Evolutionary conservation across 2,888 invertebrate species (phyloP), one percentile per base, ranked within the genome.

Genomic region (Pteria penguin): DNA sequence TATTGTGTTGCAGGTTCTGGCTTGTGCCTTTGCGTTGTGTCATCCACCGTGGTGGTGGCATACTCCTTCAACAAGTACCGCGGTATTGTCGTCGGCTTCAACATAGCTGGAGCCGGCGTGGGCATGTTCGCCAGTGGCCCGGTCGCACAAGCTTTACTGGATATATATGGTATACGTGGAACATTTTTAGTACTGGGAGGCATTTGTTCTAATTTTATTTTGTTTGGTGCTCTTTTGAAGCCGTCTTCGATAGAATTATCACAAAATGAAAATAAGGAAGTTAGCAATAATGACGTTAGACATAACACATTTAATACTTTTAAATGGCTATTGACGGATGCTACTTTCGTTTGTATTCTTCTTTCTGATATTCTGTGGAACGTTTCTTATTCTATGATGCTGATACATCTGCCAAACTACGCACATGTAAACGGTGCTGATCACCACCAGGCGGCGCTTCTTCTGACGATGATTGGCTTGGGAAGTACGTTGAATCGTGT

Each of bases 381-480:
- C 32, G 61, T 76, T 32, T 71, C 75, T 0, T 78, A 78, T 27
- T 33, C 74, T n/a, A 72, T 75, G 11, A 62, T 78, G 26, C 33
- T 76, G 45, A 24, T 72, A 5, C 78, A 82, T 65, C 60, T 82
- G 8, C 74, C 79, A 31, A 75, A 71, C 24, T 82, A 63, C 33
- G 73, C 76, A 29, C 32, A 68, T 22, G 4, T 36, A 2, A 52
- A 72, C 24, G 82, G 82, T 55, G 36, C 74, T 1, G 60, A 63
- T 24, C 45, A 67, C 5, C 45, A 75, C n/a, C 62, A 67, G 55
- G 63, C 78, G 0, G 82, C 82, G 11, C 70, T 61, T 3, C 61
- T 82, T 1, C 66, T 80, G 33, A 76, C 78, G 1, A 74, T 69
- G 26, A 45, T 78, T 4, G 82, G 82, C 0, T 24, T 75, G 4